Base-by-base conservation (phyloP, 1,140 invertebrate species). In the Zophobas morio region DNA sequence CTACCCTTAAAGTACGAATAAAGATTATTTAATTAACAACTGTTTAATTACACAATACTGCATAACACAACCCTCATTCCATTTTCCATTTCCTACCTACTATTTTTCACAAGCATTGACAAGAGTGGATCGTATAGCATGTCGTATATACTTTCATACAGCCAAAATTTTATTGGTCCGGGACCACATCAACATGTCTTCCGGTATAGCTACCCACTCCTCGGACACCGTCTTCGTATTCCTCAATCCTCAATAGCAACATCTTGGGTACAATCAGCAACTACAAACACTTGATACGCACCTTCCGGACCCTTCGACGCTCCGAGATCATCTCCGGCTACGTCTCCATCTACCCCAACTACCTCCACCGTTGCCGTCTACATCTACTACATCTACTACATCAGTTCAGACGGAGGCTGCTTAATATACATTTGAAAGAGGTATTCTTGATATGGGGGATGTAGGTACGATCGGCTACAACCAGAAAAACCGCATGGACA, bases 401-500 rank as follows among this genome's bases (percentile, higher is more conserved):
- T 99, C 75, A 96, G 97, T 83, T 96, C 95, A 35, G 99, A 99
- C 86, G 96, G 96, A n/a, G 99, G 99, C 0, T 88, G 99, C 80
- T n/a, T n/a, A n/a, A n/a, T n/a, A n/a, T n/a, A n/a, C n/a, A n/a
- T n/a, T n/a, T n/a, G n/a, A n/a, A n/a, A n/a, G n/a, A n/a, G n/a
- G n/a, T n/a, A n/a, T n/a, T n/a, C n/a, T n/a, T n/a, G n/a, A n/a
- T n/a, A n/a, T n/a, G n/a, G n/a, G n/a, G n/a, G n/a, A n/a, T n/a
- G n/a, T 82, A 91, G 93, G 96, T 39, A 95, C 95, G 0, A 99
- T 99, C 87, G 98, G 95, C 1, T 98, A 97, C 81, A 99, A 99
- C 88, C 98, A 99, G 85, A 92, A 94, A 80, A 98, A 98, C 86
- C 90, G 99, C 77, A 99, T 99, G 78, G 99, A 99, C 84, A 98